Evolutionary conservation across 1,140 invertebrate species (phyloP), one percentile per base, ranked within the genome.

Genomic region (Sinella curviseta): DNA sequence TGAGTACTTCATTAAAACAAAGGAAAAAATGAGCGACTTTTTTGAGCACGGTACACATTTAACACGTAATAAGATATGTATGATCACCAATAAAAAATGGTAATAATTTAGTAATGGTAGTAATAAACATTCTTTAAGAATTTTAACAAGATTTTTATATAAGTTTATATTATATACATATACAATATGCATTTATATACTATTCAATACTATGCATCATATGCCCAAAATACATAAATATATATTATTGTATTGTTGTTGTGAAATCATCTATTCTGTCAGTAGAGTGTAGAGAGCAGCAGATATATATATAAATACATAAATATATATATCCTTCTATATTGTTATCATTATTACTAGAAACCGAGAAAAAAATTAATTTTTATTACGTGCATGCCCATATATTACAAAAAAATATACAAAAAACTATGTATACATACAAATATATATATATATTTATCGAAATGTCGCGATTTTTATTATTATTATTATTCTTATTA

Each of bases 211-310:
- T n/a, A n/a, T n/a, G n/a, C n/a, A n/a, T n/a, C n/a, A n/a, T n/a
- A n/a, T n/a, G n/a, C n/a, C n/a, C n/a, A n/a, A n/a, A n/a, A n/a
- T 60, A 60, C 8, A 3, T 14, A 24, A 60, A 60, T 4, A n/a
- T 60, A 4, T 17, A 4, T 17, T 60, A 60, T 14, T 60, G 24
- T 60, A 60, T 26, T 60, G 55, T 60, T 60, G 55, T 60, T 60
- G 55, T 60, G 55, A 60, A 60, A 60, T 60, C 55, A 60, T 60
- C 55, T 60, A 60, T 60, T n/a, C n/a, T n/a, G n/a, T n/a, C n/a
- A n/a, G n/a, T n/a, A n/a, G n/a, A n/a, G n/a, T n/a, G n/a, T n/a
- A n/a, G n/a, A n/a, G n/a, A n/a, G n/a, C n/a, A n/a, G n/a, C n/a
- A n/a, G n/a, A 60, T 24, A 60, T 60, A 14, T 60, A 60, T 60